Conservation (phyloP, 2,888 invertebrate species). For the Lysandra coridon region DNA sequence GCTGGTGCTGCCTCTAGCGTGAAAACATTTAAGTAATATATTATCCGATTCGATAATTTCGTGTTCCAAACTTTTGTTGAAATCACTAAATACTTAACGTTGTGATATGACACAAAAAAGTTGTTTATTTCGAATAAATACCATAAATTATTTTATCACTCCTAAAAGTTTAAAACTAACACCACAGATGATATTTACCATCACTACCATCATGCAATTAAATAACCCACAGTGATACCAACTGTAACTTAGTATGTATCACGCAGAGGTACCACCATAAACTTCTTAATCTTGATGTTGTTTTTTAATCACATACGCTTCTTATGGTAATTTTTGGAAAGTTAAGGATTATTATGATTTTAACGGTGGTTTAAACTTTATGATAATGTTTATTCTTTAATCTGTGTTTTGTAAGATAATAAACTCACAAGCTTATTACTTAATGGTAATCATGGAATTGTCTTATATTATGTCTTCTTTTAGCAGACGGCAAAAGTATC, state of each 20-base stretch:
- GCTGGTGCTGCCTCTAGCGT: too few relatives aligned
- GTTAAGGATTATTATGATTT: neutral
- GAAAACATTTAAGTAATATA: too few relatives aligned
- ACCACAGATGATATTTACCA: neutral
- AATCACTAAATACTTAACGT: too few relatives aligned
- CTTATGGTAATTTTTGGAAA: constrained; percentile 14
- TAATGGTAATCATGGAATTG: too few relatives aligned
- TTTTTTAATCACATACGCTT: neutral
- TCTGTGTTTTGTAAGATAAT: neutral
- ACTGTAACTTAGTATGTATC: neutral
- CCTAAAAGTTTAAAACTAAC: too few relatives aligned
- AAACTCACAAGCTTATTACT: neutral
- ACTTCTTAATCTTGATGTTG: neutral
- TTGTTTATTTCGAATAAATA: too few relatives aligned
- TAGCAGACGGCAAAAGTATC: too few relatives aligned
- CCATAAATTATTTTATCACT: too few relatives aligned
- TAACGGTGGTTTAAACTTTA: neutral
- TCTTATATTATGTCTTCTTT: too few relatives aligned
- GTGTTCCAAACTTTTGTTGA: too few relatives aligned
- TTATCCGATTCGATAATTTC: too few relatives aligned
- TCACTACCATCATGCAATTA: neutral
- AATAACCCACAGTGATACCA: neutral
- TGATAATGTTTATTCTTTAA: neutral
- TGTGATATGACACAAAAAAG: too few relatives aligned
- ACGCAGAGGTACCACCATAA: neutral